Percentiles rank a stretch among this genome's conserved stretches.
These are phyloP conservation scores for Xylophagus ater DNA, from an alignment of 2,888 invertebrate species.

Conservation along the genomic window DNA sequence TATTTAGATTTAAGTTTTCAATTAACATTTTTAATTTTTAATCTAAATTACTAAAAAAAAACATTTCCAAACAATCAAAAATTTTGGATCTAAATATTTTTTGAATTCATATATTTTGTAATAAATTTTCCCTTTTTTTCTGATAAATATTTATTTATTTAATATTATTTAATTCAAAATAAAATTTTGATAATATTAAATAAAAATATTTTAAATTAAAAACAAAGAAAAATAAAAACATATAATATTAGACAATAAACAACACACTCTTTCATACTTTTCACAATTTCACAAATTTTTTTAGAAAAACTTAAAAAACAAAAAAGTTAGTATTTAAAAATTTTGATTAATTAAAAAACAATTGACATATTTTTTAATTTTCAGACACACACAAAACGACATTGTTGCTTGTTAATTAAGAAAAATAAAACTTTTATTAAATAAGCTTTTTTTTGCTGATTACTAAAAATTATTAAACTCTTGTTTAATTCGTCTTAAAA, in stretches of 20 bases:
- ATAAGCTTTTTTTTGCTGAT: no score
- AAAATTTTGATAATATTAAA: conserved; percentile 4
- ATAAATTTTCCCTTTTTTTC: conserved; percentile 5
- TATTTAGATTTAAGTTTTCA: no score
- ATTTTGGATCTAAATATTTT: conserved; percentile 19
- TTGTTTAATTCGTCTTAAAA: no score
- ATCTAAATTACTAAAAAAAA: conserved; percentile 7
- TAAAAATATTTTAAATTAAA: conserved; percentile 2
- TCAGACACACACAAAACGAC: no score
- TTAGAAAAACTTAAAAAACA: no score
- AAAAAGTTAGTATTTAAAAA: no score
- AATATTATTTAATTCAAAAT: conserved; percentile 2
- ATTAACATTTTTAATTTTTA: conserved; percentile 9
- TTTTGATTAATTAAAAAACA: no score
- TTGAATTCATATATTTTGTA: conserved; percentile 7
- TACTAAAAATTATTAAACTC: no score
- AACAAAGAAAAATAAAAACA: conserved; percentile 6
- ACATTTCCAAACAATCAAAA: conserved; percentile 9
- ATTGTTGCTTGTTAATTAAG: no score
- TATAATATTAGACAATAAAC: conserved; percentile 11
- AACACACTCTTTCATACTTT: conserved; percentile 10
- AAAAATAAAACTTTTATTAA: no score
- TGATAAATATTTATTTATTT: conserved; percentile 2
- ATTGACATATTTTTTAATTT: no score
- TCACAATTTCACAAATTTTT: no score